Evolutionary conservation across 2,888 invertebrate genomes (phyloP), one percentile per base, ranked within the genome.

Genomic region (Scaptodrosophila latifasciaeformis): DNA sequence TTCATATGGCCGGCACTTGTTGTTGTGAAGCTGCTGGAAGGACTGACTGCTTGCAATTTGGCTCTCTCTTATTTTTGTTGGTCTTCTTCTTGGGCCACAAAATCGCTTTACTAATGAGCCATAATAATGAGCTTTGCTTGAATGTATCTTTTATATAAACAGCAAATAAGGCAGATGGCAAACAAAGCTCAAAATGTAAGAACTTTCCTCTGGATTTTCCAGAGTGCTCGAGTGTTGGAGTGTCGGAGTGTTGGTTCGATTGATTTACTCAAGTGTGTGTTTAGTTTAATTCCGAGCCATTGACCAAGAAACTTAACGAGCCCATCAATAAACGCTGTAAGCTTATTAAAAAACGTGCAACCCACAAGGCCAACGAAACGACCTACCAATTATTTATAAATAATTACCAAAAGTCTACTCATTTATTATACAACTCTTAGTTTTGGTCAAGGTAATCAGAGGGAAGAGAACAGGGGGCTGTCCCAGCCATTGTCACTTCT

Each of bases 71-170:
- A n/a, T n/a, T n/a, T n/a, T n/a, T n/a, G n/a, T n/a, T n/a, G n/a
- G n/a, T n/a, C n/a, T n/a, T n/a, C n/a, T n/a, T n/a, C n/a, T n/a
- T n/a, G n/a, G n/a, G n/a, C 37, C 37, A 39, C 48, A 60, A 81
- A 81, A 81, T 81, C 78, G 71, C 79, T 75, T 64, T 81, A 69
- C 76, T 77, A 77, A 77, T 77, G 76, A 77, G 79, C 79, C 81
- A 77, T 78, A 75, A 81, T 78, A 79, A 78, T 69, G 76, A 75
- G 81, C 67, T 70, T 66, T 63, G 69, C 54, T 55, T 60, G 51
- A n/a, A n/a, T n/a, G n/a, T n/a, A n/a, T n/a, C n/a, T n/a, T n/a
- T n/a, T n/a, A n/a, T n/a, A n/a, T n/a, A n/a, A n/a, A n/a, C n/a
- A n/a, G n/a, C n/a, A n/a, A n/a, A n/a, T n/a, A n/a, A n/a, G n/a